Evolutionary conservation across 2,113 vertebrate genomes (phyloP), one percentile per base, ranked within the genome.

Genomic region (Cavia aperea): DNA sequence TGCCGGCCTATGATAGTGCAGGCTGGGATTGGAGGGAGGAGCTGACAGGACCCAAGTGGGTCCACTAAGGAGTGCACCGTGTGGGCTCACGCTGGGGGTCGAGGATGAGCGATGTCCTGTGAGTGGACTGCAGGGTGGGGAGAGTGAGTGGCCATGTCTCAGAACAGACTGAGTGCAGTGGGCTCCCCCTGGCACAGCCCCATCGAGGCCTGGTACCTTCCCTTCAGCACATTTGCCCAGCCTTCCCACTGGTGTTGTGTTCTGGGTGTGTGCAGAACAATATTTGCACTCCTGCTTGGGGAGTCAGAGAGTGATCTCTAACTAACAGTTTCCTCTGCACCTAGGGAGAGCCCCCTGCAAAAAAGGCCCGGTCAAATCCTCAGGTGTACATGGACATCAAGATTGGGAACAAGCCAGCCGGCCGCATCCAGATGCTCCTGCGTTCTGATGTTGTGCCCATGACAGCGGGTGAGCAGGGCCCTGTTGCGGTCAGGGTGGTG

Each of bases 361-460:
- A 99, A 97, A 99, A 99, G 94, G 97, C 98, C 31, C 96, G 99
- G 31, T 97, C 97, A 0, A 99, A 99, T 95, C 99, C 99, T 24
- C 99, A 99, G 95, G 99, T 99, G 29, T 99, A 98, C 97, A 99
- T 99, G 99, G 99, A 99, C 91, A 98, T 99, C 96, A 99, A 99
- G 97, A 99, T 99, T 0, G 99, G 99, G 26, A 99, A 99, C 97
- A 99, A 99, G 51, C 98, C 98, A 0, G 99, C 98, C 0, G 98
- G 99, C 78, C 98, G 98, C 87, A 97, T 99, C 93, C 98, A 98
- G 62, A 99, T 99, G 96, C 97, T 99, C 0, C 97, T 99, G 82
- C 98, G 98, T 91, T 98, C 99, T 0, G 99, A 99, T 1, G 97
- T 99, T 7, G 99, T 99, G 95, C 99, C 99, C 89, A 99, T 99